A percentile compares a stretch with the other conserved stretches of the same genome.
phyloP scores from a whole-genome alignment of 1,140 invertebrate genomes.

The Euura lappo region DNA sequence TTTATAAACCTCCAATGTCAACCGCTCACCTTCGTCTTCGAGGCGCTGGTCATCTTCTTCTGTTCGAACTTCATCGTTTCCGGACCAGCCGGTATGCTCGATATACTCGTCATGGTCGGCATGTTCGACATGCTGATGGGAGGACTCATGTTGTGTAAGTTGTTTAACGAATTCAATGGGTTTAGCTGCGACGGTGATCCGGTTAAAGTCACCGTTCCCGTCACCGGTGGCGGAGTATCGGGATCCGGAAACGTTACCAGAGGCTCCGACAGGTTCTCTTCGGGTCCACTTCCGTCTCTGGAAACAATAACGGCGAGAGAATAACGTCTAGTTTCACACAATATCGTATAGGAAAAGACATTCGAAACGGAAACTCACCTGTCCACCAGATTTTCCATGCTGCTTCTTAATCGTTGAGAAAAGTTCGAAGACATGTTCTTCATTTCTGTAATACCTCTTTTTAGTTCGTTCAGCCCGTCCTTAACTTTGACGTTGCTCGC shows the following conservation, averaged over 20 bases:
- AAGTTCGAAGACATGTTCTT: slow-evolving; percentile 62
- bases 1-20: too few relatives aligned
- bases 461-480: slow-evolving; percentile 62
- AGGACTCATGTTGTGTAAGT: slow-evolving; percentile 48
- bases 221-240: slow-evolving; percentile 66
- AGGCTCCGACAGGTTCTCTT: slow-evolving; percentile 66
- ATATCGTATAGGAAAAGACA: too few relatives aligned
- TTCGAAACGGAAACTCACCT: slow-evolving; percentile 35
- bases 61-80: slow-evolving; percentile 81
- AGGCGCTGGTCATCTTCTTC: slow-evolving; percentile 77
- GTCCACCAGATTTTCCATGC: slow-evolving; percentile 58
- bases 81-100: slow-evolving; percentile 52
- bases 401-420: slow-evolving; percentile 49
- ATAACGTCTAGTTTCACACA: too few relatives aligned
- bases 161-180: slow-evolving; percentile 56
- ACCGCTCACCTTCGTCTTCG: slow-evolving; percentile 71
- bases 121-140: slow-evolving; percentile 47
- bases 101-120: slow-evolving; percentile 38
- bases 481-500: slow-evolving; percentile 56
- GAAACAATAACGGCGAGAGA: background rate
- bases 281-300: slow-evolving; percentile 46
- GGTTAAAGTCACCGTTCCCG: slow-evolving; percentile 41
- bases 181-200: slow-evolving; percentile 51
- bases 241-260: slow-evolving; percentile 81
- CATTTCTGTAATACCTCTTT: slow-evolving; percentile 65